Base-by-base conservation (phyloP, 2,888 invertebrate species). In the Schrankia costaestrigalis region DNA sequence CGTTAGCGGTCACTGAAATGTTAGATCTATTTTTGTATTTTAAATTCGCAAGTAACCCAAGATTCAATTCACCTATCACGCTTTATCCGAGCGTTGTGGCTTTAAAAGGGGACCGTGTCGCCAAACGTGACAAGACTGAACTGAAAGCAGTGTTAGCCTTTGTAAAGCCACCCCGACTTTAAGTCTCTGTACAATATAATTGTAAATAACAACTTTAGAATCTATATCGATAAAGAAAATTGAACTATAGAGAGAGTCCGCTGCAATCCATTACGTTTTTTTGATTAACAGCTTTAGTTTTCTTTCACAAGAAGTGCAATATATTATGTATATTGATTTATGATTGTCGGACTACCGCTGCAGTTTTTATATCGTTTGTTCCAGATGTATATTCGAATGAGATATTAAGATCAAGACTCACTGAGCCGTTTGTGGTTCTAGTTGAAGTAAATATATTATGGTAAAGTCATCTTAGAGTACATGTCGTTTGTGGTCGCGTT, bases 131-230 rank as follows among this genome's bases (percentile, higher is more conserved):
- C 46, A 30, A 9, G 35, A 35, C 26, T 40, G 26, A 13, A 32
- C 12, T 31, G 38, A 23, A 36, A 50, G 43, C 38, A 43, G 36
- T 13, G 32, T 26, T 36, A 27, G 35, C 50, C 36, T 52, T 46
- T 41, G 26, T 52, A 12, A 41, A 45, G 23, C 29, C 29, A 45
- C 38, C 24, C 31, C 43, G 40, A 50, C 54, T 39, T 17, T 25
- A 41, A 52, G 52, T 52, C 37, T 38, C 41, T 53, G 39, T 56
- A 53, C 33, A 41, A 40, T 42, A 38, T 40, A 30, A 56, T 47
- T 56, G 53, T 44, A 54, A 40, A 54, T 48, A 48, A 38, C 35
- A 52, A 32, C 32, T 39, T 28, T 43, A 41, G 24, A 30, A 34
- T 25, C 18, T 34, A 50, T 35, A 55, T 29, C 28, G 19, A 39